Evolutionary conservation across 2,113 vertebrate genomes (phyloP).

Genomic region (Polypterus senegalus): DNA sequence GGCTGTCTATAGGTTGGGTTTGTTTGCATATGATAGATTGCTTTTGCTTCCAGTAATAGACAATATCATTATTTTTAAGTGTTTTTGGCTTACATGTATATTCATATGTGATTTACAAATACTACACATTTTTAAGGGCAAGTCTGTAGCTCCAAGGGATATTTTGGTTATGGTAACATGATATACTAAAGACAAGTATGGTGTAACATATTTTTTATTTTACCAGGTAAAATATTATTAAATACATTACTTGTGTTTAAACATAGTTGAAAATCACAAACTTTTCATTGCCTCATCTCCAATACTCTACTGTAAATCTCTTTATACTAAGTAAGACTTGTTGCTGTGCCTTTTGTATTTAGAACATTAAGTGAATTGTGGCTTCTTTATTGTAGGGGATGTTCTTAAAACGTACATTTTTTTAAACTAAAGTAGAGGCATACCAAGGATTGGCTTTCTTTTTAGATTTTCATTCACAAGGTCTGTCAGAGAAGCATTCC

Average conservation of each 20-base stretch:
- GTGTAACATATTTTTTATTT: neutral
- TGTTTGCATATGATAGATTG: neutral
- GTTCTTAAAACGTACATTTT: constrained; percentile 20
- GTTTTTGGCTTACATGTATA: neutral
- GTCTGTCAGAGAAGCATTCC: constrained; percentile 37
- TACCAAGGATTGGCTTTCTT: constrained; percentile 30
- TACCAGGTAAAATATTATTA: neutral
- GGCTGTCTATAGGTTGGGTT: neutral
- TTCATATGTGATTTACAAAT: neutral
- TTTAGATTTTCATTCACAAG: constrained; percentile 41
- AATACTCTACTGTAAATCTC: neutral
- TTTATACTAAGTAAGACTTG: neutral
- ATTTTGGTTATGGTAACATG: constrained; percentile 5
- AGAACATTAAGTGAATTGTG: neutral
- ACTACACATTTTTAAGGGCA: neutral
- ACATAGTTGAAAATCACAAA: neutral
- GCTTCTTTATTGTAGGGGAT: constrained; percentile 7
- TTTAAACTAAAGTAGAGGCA: constrained; percentile 26
- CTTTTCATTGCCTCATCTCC: neutral
- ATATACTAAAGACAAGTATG: neutral
- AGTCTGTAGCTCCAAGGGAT: neutral
- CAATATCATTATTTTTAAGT: neutral
- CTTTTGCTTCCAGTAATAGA: neutral
- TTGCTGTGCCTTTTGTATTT: neutral
- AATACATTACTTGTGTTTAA: neutral